Base-by-base conservation (phyloP, 37 sponge, comb jelly and placozoan genomes). In the Crambe crambe region DNA sequence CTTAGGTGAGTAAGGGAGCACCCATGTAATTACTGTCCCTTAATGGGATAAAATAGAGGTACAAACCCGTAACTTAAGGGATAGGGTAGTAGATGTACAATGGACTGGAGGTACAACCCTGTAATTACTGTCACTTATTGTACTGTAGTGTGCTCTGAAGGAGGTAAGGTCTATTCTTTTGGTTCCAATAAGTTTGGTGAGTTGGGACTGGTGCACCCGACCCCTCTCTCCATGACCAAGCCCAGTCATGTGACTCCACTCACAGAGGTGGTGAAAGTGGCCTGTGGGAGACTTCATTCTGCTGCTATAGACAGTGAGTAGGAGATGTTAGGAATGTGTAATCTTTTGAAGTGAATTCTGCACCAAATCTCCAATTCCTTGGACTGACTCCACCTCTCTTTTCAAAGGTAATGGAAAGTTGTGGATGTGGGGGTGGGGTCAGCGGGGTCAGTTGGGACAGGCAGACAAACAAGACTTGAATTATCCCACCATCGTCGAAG, bases 341-440 rank as follows among this genome's bases (percentile, higher is more conserved):
- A 54, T 54, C 17, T 54, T 54, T 54, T 54, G 10, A 18, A 54
- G 56, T 54, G 17, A 20, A 20, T 54, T 10, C 10, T 20, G 56
- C 10, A 20, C 10, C 18, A 54, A 54, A 18, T 54, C 17, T 10
- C 56, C 10, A 20, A 20, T 10, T 54, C 18, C 18, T 54, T 54
- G 10, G 56, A 20, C 56, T 18, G 10, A 54, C 56, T 54, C 10
- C 56, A 54, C n/a, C n/a, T n/a, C n/a, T n/a, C n/a, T n/a, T 21
- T 60, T 38, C 23, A 34, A 56, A 90, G 89, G n/a, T 6, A 73
- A 80, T 42, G 82, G 95, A 1, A 20, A 35, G 17, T 30, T 94
- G 72, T 87, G 38, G 36, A 87, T 84, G 82, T 94, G 95, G 95
- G 95, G 95, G 0, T 79, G 85, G 75, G 86, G 89, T 47, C 83